These are phyloP conservation scores for Tuberolachnus salignus DNA, from an alignment of 2,888 invertebrate genomes.

Conservation along the genomic window DNA sequence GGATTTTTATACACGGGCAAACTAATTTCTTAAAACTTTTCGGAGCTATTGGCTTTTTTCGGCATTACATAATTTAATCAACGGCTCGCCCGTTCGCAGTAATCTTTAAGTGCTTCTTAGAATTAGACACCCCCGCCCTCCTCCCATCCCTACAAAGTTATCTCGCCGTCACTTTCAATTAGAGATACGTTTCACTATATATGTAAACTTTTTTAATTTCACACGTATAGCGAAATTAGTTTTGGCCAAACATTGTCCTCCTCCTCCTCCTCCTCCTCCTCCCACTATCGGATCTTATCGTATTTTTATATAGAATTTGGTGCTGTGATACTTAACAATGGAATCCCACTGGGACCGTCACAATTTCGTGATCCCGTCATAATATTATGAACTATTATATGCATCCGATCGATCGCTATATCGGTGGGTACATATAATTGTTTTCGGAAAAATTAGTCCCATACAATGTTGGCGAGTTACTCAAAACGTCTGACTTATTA, in stretches of 20 bases:
- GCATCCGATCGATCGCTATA: constrained; percentile 21
- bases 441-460: too few relatives aligned
- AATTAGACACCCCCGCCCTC: constrained; percentile 17
- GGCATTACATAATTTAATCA: constrained; percentile 44
- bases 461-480: too few relatives aligned
- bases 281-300: too few relatives aligned
- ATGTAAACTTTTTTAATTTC: constrained; percentile 10
- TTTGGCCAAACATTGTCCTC: neutral
- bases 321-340: neutral
- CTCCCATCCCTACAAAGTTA: neutral
- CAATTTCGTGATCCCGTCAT: constrained; percentile 8
- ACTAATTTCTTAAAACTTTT: constrained; percentile 55
- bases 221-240: constrained; percentile 1
- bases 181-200: neutral
- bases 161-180: constrained; percentile 19
- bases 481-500: too few relatives aligned
- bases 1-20: constrained; percentile 30
- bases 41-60: constrained; percentile 42
- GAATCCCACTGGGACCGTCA: constrained; percentile 5
- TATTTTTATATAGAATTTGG: too few relatives aligned
- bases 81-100: neutral
- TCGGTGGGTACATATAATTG: neutral
- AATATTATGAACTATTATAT: neutral
- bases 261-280: too few relatives aligned
- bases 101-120: constrained; percentile 42